phyloP scores from a whole-genome alignment of 2,113 vertebrate genomes.

The Geothlypis trichas region DNA sequence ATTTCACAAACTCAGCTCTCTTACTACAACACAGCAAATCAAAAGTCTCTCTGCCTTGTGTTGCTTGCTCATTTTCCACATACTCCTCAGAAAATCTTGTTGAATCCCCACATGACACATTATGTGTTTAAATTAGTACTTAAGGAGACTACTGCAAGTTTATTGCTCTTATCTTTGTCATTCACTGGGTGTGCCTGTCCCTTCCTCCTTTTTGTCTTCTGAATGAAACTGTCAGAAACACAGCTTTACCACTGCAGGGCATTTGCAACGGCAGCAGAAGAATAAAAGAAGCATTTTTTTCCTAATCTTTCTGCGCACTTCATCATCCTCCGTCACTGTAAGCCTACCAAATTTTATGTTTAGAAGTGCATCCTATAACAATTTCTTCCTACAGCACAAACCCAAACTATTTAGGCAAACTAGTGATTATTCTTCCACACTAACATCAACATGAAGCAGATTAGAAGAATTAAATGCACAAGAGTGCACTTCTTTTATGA shows the following conservation, averaged over 20 bases:
- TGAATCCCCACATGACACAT: background rate
- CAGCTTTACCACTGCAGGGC: background rate
- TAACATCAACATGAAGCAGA: constrained; percentile 50
- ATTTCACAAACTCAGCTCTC: background rate
- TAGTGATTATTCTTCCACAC: constrained; percentile 6
- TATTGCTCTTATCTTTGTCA: background rate
- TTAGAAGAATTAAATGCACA: constrained; percentile 60
- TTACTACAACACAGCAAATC: background rate
- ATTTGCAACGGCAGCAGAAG: background rate
- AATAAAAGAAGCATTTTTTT: background rate
- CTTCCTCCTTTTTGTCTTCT: background rate
- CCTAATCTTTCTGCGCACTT: background rate
- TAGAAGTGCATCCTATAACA: background rate
- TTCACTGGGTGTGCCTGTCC: background rate
- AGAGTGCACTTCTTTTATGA: constrained; percentile 55
- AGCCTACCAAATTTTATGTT: background rate
- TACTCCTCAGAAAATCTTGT: background rate
- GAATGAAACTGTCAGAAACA: background rate
- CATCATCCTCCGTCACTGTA: background rate
- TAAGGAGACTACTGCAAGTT: background rate
- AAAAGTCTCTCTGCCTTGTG: background rate
- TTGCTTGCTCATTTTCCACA: background rate
- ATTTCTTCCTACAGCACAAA: background rate
- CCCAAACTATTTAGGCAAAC: constrained; percentile 41
- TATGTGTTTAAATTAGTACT: background rate